Percentiles rank a stretch among this genome's conserved stretches.
Conservation (phyloP, 2,113 vertebrate genomes). For the Microtus richardsoni region DNA sequence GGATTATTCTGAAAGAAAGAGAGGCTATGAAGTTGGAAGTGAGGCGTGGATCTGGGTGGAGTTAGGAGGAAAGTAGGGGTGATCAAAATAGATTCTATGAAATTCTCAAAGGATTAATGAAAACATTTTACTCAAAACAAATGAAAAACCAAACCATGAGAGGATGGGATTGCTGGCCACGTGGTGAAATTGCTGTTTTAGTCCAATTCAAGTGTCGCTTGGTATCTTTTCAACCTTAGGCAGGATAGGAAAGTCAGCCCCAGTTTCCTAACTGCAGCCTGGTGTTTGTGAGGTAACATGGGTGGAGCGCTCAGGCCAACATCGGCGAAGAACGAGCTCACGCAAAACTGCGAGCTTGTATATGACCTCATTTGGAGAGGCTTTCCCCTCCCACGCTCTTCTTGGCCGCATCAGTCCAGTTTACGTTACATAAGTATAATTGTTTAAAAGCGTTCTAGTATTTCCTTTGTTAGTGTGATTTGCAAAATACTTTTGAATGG, state of each 20-base stretch:
- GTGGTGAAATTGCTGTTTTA: background rate
- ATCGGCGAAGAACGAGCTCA: background rate
- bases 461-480: constrained; percentile 42
- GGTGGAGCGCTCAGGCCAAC: background rate
- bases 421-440: constrained; percentile 20
- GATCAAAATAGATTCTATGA: background rate
- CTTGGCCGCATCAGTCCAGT: background rate
- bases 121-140: background rate
- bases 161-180: background rate
- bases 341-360: background rate
- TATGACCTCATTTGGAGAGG: background rate
- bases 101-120: background rate
- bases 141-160: background rate
- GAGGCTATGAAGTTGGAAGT: background rate
- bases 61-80: background rate
- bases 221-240: background rate
- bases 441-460: background rate
- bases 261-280: background rate
- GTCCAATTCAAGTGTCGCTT: background rate
- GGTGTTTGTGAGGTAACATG: background rate
- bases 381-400: background rate
- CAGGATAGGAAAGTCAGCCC: background rate
- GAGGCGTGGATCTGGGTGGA: background rate
- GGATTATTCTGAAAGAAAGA: background rate
- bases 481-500: constrained; percentile 5